A percentile compares a stretch with the other conserved stretches of the same genome.
Evolutionary conservation across 2,113 vertebrate species (phyloP).

Genomic region (Pelobates fuscus): DNA sequence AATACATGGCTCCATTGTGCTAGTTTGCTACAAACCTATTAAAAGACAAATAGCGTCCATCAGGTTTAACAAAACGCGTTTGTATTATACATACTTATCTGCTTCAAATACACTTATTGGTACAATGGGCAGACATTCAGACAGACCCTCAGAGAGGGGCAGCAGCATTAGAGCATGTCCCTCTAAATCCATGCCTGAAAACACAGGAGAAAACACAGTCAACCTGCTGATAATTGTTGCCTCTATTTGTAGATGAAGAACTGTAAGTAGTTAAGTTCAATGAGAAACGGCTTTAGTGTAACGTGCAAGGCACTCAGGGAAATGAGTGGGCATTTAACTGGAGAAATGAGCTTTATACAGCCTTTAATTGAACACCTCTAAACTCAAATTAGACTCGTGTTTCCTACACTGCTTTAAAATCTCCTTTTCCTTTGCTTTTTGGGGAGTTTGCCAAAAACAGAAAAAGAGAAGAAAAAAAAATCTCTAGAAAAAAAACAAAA

Average conservation of each 20-base stretch:
- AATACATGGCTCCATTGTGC: slow-evolving; percentile 51
- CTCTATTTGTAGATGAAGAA: slow-evolving; percentile 51
- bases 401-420: neutral
- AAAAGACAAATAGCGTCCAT: slow-evolving; percentile 64
- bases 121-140: slow-evolving; percentile 61
- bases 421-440: neutral
- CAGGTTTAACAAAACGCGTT: slow-evolving; percentile 66
- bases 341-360: slow-evolving; percentile 18
- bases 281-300: neutral
- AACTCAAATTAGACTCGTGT: neutral
- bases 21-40: slow-evolving; percentile 57
- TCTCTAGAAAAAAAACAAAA: too few species aligned
- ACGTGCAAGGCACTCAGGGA: neutral
- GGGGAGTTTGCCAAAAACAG: neutral
- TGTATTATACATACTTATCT: slow-evolving; percentile 61
- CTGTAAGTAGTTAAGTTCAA: slow-evolving; percentile 45
- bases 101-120: slow-evolving; percentile 64
- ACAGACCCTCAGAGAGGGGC: slow-evolving; percentile 57
- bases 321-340: neutral
- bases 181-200: slow-evolving; percentile 54
- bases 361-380: neutral
- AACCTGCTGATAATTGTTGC: slow-evolving; percentile 28
- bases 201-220: slow-evolving; percentile 47
- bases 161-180: slow-evolving; percentile 48
- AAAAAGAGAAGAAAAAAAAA: too few species aligned